phyloP scores from a whole-genome alignment of 1,140 invertebrate species.

The Andrena cerasifolii region DNA sequence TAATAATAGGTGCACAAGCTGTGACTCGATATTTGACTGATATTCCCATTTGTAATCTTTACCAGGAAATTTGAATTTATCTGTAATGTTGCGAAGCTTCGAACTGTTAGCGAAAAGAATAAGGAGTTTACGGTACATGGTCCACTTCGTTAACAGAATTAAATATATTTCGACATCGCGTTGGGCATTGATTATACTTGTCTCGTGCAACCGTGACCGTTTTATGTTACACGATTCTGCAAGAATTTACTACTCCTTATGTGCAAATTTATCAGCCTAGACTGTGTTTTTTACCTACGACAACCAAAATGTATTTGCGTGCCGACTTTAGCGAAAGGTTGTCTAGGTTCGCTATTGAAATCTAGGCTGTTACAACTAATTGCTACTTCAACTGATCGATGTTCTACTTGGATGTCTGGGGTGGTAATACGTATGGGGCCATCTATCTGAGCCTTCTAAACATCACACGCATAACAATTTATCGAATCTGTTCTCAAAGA shows the following conservation, averaged over 20 bases:
- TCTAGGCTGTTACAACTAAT: constrained; percentile 72
- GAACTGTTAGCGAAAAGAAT: not conserved
- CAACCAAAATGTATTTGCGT: constrained; percentile 71
- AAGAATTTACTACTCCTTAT: constrained; percentile 23
- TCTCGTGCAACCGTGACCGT: constrained; percentile 5
- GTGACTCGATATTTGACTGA: not conserved
- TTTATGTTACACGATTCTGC: constrained; percentile 4
- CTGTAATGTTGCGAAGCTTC: constrained; percentile 2
- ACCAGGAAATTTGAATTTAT: constrained; percentile 12
- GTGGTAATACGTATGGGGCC: constrained; percentile 34
- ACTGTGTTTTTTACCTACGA: constrained; percentile 68
- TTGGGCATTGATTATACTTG: constrained; percentile 4
- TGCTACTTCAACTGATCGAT: constrained; percentile 36
- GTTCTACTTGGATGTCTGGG: constrained; percentile 33
- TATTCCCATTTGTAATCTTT: constrained; percentile 44
- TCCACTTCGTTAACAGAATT: constrained; percentile 13
- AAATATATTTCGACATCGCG: not conserved
- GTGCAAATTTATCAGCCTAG: constrained; percentile 70
- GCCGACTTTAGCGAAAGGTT: constrained; percentile 68
- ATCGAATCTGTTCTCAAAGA: not conserved
- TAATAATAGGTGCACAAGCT: not conserved
- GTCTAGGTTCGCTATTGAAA: constrained; percentile 72
- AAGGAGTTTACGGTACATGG: not conserved
- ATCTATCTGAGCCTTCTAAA: constrained; percentile 23
- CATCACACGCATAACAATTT: constrained; percentile 24